These are phyloP conservation scores for Latrodectus hesperus DNA, from an alignment of 2,888 invertebrate genomes.

Conservation along the genomic window DNA sequence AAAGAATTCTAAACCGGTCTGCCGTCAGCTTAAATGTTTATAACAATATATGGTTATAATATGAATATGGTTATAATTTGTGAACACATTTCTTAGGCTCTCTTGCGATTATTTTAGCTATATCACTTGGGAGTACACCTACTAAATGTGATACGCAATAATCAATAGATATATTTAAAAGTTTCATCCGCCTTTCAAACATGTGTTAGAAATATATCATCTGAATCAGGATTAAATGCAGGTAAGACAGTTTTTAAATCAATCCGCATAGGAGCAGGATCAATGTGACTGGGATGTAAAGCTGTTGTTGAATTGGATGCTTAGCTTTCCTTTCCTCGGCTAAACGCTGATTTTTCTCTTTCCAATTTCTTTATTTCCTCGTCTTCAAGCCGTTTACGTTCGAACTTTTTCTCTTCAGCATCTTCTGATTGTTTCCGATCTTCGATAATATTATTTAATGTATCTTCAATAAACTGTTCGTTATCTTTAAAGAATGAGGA, in stretches of 20 bases:
- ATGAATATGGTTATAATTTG: conserved; percentile 16
- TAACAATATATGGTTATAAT: neutral
- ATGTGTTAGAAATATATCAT: conserved; percentile 10
- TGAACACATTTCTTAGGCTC: neutral
- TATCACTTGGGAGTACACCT: conserved; percentile 15
- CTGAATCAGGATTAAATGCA: neutral
- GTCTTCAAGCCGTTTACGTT: neutral
- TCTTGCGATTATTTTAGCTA: conserved; percentile 2
- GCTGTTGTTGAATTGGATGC: neutral
- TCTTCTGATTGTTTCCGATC: neutral
- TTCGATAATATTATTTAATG: neutral
- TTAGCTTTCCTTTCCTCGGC: conserved; percentile 5
- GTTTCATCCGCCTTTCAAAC: conserved; percentile 17
- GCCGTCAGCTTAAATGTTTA: conserved; percentile 17
- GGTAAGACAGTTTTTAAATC: conserved; percentile 20
- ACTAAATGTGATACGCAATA: conserved; percentile 9
- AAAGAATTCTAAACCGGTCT: neutral
- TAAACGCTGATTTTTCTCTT: neutral
- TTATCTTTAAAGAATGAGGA: neutral
- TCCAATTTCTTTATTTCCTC: neutral
- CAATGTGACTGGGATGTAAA: neutral
- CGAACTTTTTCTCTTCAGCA: neutral
- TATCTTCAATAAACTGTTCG: neutral
- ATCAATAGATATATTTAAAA: conserved; percentile 1
- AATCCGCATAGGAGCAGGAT: neutral